Percentiles rank a stretch among this genome's conserved stretches.
phyloP scores from a whole-genome alignment of 2,797 vertebrate species.

The Cetoscarus ocellatus region DNA sequence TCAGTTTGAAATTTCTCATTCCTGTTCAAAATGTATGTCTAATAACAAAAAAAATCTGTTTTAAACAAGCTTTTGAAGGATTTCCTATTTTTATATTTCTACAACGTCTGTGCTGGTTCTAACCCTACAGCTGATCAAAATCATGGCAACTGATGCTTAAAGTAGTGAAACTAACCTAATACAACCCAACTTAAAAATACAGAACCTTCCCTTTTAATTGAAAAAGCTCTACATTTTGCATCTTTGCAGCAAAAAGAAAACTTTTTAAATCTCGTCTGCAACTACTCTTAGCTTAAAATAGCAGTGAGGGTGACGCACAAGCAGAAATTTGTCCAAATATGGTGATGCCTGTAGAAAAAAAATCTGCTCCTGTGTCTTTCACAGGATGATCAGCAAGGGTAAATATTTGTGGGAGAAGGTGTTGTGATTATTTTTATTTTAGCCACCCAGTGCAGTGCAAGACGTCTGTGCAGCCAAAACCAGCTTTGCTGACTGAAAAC shows the following conservation, averaged over 20 bases:
- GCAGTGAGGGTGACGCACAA: constrained; percentile 1
- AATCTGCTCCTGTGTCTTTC: constrained; percentile 10
- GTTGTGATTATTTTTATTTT: constrained; percentile 41
- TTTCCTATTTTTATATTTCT: too few species aligned
- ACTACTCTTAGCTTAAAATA: constrained; percentile 8
- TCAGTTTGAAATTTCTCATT: too few species aligned
- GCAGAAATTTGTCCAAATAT: constrained; percentile 24
- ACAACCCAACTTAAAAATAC: too few species aligned
- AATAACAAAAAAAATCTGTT: too few species aligned
- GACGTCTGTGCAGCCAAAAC: constrained; percentile 28
- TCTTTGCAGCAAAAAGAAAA: neutral
- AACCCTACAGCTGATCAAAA: too few species aligned
- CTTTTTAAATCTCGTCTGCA: constrained; percentile 7
- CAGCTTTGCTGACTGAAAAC: constrained; percentile 42
- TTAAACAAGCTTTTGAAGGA: too few species aligned
- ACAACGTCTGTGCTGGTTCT: too few species aligned
- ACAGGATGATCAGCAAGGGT: constrained; percentile 11
- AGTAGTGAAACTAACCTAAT: too few species aligned
- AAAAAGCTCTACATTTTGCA: too few species aligned
- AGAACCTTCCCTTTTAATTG: too few species aligned
- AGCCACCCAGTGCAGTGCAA: constrained; percentile 33
- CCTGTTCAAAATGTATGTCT: too few species aligned
- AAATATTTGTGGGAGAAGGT: constrained; percentile 41
- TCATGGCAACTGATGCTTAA: too few species aligned
- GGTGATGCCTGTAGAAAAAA: neutral